phyloP scores from a whole-genome alignment of 2,888 invertebrate species.

The Rhyacophila evoluta region DNA sequence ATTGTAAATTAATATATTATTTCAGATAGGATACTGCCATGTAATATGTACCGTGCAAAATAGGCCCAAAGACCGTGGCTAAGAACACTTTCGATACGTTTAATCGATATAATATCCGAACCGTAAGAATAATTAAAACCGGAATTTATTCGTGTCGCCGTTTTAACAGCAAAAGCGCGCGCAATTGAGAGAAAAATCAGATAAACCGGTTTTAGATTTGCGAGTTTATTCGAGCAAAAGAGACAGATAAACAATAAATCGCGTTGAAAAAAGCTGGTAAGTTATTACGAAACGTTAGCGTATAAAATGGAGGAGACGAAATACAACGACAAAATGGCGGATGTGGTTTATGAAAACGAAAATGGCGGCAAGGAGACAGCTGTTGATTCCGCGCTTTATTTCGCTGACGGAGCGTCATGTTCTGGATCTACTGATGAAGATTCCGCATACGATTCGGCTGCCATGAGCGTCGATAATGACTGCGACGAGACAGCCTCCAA shows the following conservation, averaged over 20 bases:
- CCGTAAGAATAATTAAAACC: slow-evolving; percentile 18
- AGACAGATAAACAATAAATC: slow-evolving; percentile 25
- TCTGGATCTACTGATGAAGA: slow-evolving; percentile 1
- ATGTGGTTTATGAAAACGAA: neutral
- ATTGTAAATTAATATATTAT: neutral
- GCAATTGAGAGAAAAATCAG: slow-evolving; percentile 1
- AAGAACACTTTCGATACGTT: neutral
- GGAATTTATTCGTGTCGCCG: slow-evolving; percentile 18
- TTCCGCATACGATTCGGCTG: slow-evolving; percentile 28
- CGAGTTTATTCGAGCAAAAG: neutral
- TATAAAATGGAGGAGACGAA: slow-evolving; percentile 32
- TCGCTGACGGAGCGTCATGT: slow-evolving; percentile 6
- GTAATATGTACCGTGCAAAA: neutral
- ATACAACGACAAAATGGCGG: slow-evolving; percentile 19
- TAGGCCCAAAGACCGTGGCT: slow-evolving; percentile 7
- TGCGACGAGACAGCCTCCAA: slow-evolving; percentile 33
- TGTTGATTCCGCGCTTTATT: neutral
- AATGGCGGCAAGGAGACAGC: neutral
- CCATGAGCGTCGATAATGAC: slow-evolving; percentile 36
- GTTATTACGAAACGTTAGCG: slow-evolving; percentile 3
- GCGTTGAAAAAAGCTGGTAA: slow-evolving; percentile 35
- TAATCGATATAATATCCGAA: neutral
- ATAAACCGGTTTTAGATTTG: neutral
- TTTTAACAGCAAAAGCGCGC: slow-evolving; percentile 11
- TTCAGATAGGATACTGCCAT: neutral